These are phyloP conservation scores for Lithophane semibrunnea DNA, from an alignment of 2,888 invertebrate genomes.

Conservation along the genomic window DNA sequence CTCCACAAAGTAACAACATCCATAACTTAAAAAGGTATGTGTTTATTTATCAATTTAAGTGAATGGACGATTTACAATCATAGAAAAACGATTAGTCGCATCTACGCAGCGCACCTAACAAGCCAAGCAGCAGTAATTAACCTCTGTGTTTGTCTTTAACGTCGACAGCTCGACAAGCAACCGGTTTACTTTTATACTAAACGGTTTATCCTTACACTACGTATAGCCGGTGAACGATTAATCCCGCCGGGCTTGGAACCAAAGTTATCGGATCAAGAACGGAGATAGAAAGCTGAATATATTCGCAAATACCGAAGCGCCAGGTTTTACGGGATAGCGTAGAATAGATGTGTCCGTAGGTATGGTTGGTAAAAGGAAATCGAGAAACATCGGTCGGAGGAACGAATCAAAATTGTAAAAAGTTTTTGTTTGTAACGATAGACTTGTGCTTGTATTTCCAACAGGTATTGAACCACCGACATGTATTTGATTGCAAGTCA, in stretches of 20 bases:
- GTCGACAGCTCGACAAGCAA: conserved; percentile 33
- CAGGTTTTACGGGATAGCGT: conserved; percentile 7
- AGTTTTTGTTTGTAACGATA: background rate
- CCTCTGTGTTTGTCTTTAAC: conserved; percentile 61
- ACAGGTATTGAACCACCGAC: background rate
- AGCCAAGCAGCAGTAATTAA: conserved; percentile 52
- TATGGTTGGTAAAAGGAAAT: background rate
- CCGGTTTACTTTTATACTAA: conserved; percentile 54
- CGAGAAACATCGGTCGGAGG: background rate
- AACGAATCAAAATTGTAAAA: background rate
- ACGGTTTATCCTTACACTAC: conserved; percentile 49
- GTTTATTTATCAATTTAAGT: background rate
- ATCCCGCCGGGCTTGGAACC: conserved; percentile 32
- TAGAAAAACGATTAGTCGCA: conserved; percentile 4
- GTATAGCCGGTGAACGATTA: conserved; percentile 52
- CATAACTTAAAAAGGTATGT: background rate
- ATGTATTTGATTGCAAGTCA: background rate
- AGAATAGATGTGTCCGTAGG: conserved; percentile 8
- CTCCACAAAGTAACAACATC: no score
- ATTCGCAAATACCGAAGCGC: conserved; percentile 37
- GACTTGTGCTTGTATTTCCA: background rate
- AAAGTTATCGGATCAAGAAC: conserved; percentile 54
- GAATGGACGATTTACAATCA: background rate
- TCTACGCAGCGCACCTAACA: background rate
- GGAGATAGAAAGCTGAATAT: conserved; percentile 42